Base-by-base conservation (phyloP, 2,888 invertebrate genomes). In the Thereva unica region DNA sequence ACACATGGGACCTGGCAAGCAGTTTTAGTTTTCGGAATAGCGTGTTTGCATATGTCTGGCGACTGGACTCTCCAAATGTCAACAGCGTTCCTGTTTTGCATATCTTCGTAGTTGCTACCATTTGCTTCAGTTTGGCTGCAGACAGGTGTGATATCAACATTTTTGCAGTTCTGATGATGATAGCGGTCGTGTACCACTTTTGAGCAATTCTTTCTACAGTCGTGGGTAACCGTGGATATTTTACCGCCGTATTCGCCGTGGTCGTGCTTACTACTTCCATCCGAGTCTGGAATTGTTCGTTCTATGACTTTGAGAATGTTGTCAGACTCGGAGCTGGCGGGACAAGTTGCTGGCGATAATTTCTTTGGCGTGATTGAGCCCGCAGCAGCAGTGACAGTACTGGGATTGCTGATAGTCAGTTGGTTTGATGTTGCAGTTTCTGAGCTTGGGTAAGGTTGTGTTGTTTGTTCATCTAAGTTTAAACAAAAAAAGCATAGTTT, bases 251-350 rank as follows among this genome's bases (percentile, higher is more conserved):
- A 23, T 23, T 23, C 23, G 1, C 23, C 23, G 23, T 23, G 23
- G 23, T 45, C 50, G 12, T 10, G 38, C 37, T 38, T 8, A 47
- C 10, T 47, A 9, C 5, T 4, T 47, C 47, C n/a, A 34, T 47
- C 37, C 7, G 41, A 35, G 23, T 12, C 40, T 4, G 41, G 42
- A 61, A 67, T 69, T 49, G 70, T 68, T 41, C 66, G 65, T 10
- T 70, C 71, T 8, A 72, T 68, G 4, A 70, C 35, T 23, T 67
- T 49, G 2, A 71, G 44, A 9, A 71, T 47, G 42, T 68, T 67
- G 38, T 69, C 69, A 0, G 71, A 70, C 45, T 64, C 69, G 10
- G 71, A 64, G 64, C 70, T 69, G 8, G 64, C 65, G 4, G 67
- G 53, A 47, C 54, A 45, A 1, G 49, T 9, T 4, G 56, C 23